These are phyloP conservation scores for Typhlomys cinereus DNA, from an alignment of 2,113 vertebrate species.

Conservation along the genomic window DNA sequence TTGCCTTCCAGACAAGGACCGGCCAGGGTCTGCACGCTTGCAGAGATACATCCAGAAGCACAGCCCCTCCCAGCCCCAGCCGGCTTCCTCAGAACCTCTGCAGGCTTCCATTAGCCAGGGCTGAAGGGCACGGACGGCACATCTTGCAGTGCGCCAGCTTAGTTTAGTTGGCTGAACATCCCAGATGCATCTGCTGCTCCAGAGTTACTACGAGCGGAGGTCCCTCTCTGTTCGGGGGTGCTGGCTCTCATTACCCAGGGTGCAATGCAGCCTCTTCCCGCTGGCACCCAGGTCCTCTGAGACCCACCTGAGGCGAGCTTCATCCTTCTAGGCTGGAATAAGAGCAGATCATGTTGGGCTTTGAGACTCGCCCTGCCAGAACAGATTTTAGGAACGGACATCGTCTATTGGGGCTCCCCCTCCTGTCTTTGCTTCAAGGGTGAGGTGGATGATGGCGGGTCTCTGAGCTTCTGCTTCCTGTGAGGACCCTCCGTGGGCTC, in stretches of 20 bases:
- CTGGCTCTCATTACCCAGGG: background rate
- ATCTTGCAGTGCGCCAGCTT: background rate
- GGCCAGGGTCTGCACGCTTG: background rate
- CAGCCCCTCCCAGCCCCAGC: fast-evolving
- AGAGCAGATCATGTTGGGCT: conserved; percentile 12
- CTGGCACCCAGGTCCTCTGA: background rate
- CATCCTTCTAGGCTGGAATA: conserved; percentile 22
- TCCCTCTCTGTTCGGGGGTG: background rate
- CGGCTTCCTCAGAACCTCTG: background rate
- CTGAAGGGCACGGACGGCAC: background rate
- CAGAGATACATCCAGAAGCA: background rate
- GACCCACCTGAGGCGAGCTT: background rate
- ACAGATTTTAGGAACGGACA: conserved; percentile 67
- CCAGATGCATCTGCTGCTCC: background rate
- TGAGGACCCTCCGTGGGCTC: background rate
- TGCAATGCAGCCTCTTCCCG: background rate
- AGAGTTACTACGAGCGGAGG: background rate
- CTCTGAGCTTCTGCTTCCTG: background rate
- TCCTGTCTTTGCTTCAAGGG: conserved; percentile 5
- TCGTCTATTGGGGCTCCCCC: conserved; percentile 53
- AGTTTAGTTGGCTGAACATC: background rate
- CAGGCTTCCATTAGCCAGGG: background rate
- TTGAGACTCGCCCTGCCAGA: conserved; percentile 43
- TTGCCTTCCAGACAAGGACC: background rate
- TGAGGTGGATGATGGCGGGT: background rate